phyloP scores from a whole-genome alignment of 2,888 invertebrate genomes.

The Actias luna region DNA sequence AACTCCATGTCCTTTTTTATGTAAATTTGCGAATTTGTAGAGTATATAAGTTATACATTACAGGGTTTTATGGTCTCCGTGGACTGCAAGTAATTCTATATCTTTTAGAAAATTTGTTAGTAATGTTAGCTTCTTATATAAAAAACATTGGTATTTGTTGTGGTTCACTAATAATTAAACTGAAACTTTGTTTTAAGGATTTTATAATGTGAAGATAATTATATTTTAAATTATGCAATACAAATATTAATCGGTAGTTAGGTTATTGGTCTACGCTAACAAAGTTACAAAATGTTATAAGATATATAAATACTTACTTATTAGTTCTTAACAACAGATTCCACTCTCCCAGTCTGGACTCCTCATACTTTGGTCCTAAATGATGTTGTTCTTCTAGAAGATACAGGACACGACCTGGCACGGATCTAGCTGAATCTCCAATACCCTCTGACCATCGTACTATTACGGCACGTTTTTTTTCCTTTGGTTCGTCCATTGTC shows the following conservation, averaged over 20 bases:
- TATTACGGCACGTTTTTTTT: conserved; percentile 74
- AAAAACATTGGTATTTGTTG: too few species aligned
- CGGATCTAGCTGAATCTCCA: conserved; percentile 67
- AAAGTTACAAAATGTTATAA: too few species aligned
- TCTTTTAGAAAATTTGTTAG: too few species aligned
- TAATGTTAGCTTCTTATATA: too few species aligned
- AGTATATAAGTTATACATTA: neutral
- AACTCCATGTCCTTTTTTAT: neutral
- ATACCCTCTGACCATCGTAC: conserved; percentile 73
- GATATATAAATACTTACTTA: conserved; percentile 57
- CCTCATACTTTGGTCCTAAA: conserved; percentile 84
- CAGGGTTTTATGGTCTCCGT: too few species aligned
- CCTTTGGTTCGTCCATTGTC: conserved; percentile 80
- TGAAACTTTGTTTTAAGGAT: too few species aligned
- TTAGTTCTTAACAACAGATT: conserved; percentile 76
- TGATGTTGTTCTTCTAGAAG: conserved; percentile 87
- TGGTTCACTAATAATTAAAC: too few species aligned
- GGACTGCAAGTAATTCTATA: too few species aligned
- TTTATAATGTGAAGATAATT: too few species aligned
- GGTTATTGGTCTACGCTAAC: too few species aligned
- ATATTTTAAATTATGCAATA: too few species aligned
- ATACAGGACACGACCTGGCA: conserved; percentile 75
- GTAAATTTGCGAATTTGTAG: neutral
- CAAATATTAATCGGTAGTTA: too few species aligned
- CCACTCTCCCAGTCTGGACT: conserved; percentile 85